Conservation (phyloP, 2,888 invertebrate genomes). For the Glyphotaelius pellucidus region DNA sequence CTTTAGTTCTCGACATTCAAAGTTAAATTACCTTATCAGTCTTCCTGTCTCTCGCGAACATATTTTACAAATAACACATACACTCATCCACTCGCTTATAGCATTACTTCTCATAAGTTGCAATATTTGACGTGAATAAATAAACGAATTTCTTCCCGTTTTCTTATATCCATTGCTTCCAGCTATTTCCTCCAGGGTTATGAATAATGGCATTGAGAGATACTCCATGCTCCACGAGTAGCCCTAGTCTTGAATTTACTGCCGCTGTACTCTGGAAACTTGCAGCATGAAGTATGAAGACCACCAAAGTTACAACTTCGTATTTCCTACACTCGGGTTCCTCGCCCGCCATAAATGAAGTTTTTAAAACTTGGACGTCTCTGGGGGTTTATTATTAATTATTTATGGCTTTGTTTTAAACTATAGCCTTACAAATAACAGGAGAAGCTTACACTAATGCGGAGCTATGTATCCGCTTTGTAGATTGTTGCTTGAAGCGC, state of each 20-base stretch:
- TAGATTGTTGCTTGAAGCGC: not conserved
- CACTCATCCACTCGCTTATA: not conserved
- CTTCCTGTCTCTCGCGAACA: not conserved
- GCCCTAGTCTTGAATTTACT: conserved; percentile 39
- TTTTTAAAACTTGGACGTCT: not conserved
- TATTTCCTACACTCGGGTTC: not conserved
- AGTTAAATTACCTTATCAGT: too few relatives aligned
- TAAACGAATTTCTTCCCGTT: not conserved
- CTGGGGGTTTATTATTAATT: conserved; percentile 35
- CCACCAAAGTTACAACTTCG: conserved; percentile 35
- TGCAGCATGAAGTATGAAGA: not conserved
- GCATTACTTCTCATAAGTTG: not conserved
- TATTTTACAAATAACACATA: not conserved
- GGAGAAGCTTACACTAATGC: conserved; percentile 3
- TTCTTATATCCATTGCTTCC: not conserved
- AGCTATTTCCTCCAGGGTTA: not conserved
- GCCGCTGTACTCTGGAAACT: not conserved
- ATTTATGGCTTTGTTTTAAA: not conserved
- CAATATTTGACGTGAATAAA: not conserved
- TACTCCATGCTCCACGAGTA: not conserved
- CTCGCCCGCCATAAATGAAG: not conserved
- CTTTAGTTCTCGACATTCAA: too few relatives aligned
- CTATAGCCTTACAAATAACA: not conserved
- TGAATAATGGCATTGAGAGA: not conserved
- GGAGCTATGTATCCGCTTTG: conserved; percentile 4